Evolutionary conservation across 1,140 invertebrate genomes (phyloP), one percentile per base, ranked within the genome.

Genomic region (Gonioctena quinquepunctata): DNA sequence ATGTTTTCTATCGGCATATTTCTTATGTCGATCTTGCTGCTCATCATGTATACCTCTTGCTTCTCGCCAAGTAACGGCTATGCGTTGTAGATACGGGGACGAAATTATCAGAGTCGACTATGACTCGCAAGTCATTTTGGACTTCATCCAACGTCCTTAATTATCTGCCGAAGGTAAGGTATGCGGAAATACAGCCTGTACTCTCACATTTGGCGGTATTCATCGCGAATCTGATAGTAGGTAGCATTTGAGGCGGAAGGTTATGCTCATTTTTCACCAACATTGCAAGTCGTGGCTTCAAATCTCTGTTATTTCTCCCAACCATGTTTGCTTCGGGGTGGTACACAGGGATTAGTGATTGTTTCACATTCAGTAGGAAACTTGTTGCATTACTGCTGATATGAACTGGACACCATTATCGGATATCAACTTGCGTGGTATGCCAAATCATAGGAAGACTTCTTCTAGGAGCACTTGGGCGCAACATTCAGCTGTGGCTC

Each of bases 221-320:
- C n/a, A n/a, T n/a, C n/a, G n/a, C n/a, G n/a, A n/a, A n/a, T n/a
- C n/a, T n/a, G n/a, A n/a, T n/a, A n/a, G n/a, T n/a, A n/a, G n/a
- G n/a, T n/a, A n/a, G n/a, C n/a, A n/a, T n/a, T n/a, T n/a, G n/a
- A n/a, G n/a, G n/a, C n/a, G n/a, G n/a, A n/a, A n/a, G n/a, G n/a
- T n/a, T n/a, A n/a, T n/a, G n/a, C n/a, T n/a, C n/a, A n/a, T n/a
- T n/a, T n/a, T n/a, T n/a, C n/a, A n/a, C 76, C n/a, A 79, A 79
- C 0, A 83, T 80, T 0, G 74, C 61, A 0, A 86, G 71, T 73
- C 81, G 81, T n/a, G n/a, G n/a, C n/a, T n/a, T n/a, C n/a, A n/a
- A n/a, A n/a, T n/a, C n/a, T n/a, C n/a, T n/a, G n/a, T 2, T 86
- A 5, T 81, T 80, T 13, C 84, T 65, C 70, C 86, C 85, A 0